Base-by-base conservation (phyloP, 2,888 invertebrate genomes). In the Pogonocherus hispidulus region DNA sequence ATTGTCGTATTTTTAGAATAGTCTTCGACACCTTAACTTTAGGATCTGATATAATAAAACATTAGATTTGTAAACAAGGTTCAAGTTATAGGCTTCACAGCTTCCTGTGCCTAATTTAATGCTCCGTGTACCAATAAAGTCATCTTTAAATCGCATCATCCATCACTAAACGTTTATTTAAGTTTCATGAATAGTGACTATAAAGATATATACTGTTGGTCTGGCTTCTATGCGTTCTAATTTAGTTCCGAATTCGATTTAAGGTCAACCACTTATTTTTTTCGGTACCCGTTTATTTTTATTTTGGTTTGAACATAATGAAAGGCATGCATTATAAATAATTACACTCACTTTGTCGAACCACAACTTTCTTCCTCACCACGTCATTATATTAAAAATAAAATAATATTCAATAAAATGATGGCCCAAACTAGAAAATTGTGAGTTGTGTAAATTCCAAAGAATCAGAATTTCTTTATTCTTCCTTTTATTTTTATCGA, bases 1-100 rank as follows among this genome's bases (percentile, higher is more conserved):
- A 63, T 63, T 41, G 41, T 54, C 16, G 27, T 47, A 59, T 59
- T 59, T 59, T 59, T 59, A 59, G 59, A 59, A 32, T 59, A 67
- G 65, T 44, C 65, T 63, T 69, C 72, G 64, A 79, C 78, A 80
- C 78, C 79, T 77, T 76, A 69, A 70, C 76, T 75, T 75, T 68
- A 74, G 71, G 74, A 72, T 72, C 69, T 63, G 74, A 70, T 73
- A 73, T 73, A 74, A 75, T 77, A 77, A 75, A 76, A 73, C 75
- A 67, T 57, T 68, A 52, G 64, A 63, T 60, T 71, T 59, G 70
- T 78, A 78, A 76, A 78, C 76, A 78, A 64, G 69, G 62, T 70
- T 70, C 66, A 69, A 71, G 70, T 74, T 71, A 70, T 65, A 74
- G 74, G 72, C 75, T 73, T 77, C 75, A 76, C 76, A 67, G 75